Evolutionary conservation across 2,113 vertebrate genomes (phyloP).

Genomic region (Lota lota): DNA sequence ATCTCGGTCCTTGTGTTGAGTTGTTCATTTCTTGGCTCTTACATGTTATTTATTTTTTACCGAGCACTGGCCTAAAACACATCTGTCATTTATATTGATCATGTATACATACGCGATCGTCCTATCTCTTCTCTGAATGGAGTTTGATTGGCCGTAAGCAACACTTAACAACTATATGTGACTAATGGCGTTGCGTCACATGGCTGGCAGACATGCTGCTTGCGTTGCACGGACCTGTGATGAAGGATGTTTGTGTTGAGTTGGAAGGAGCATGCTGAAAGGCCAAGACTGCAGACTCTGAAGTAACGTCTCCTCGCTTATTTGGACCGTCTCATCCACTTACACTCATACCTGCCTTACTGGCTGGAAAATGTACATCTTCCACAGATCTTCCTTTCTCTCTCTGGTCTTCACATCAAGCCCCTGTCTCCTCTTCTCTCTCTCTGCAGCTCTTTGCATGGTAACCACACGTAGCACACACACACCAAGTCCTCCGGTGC

Average conservation of each 20-base stretch:
- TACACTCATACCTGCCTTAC: background rate
- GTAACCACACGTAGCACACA: background rate
- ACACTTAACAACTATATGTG: background rate
- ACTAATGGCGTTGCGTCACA: constrained; percentile 9
- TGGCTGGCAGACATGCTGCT: constrained; percentile 15
- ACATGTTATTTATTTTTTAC: too few species aligned
- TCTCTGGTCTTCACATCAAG: background rate
- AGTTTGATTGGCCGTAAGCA: background rate
- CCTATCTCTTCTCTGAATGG: too few species aligned
- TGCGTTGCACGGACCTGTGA: constrained; percentile 40
- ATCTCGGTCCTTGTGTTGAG: too few species aligned
- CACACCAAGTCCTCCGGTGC: constrained; percentile 11
- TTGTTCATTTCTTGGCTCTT: too few species aligned
- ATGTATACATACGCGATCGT: too few species aligned
- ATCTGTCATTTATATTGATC: too few species aligned
- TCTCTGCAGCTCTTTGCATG: background rate
- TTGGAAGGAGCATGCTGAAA: constrained; percentile 27
- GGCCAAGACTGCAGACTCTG: constrained; percentile 29
- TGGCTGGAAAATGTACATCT: too few species aligned
- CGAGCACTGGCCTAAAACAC: too few species aligned
- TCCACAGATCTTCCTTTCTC: background rate
- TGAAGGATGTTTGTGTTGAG: constrained; percentile 22
- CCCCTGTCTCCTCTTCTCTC: background rate
- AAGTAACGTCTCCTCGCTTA: constrained; percentile 36
- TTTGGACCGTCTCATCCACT: constrained; percentile 21